Evolutionary conservation across 2,888 invertebrate species (phyloP).

Genomic region (Phyto melanocephala): DNA sequence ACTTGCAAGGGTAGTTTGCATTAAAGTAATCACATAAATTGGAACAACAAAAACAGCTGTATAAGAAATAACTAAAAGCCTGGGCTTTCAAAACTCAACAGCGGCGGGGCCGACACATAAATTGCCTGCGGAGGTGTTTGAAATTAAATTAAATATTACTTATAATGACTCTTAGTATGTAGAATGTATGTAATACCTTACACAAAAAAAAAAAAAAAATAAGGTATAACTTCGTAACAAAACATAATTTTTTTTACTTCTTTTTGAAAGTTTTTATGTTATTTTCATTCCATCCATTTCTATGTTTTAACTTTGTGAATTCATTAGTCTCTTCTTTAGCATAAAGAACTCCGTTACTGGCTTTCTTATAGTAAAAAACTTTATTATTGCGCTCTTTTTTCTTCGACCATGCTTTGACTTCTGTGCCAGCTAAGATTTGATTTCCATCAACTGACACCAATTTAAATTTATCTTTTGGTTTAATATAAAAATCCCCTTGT

Average conservation of each 20-base stretch:
- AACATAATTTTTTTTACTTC: slow-evolving; percentile 47
- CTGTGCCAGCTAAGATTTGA: slow-evolving; percentile 66
- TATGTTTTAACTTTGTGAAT: slow-evolving; percentile 69
- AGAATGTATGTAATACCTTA: background rate
- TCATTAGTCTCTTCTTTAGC: slow-evolving; percentile 69
- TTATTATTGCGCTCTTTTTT: slow-evolving; percentile 67
- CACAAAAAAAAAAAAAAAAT: too few species aligned
- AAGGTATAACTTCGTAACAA: too few species aligned
- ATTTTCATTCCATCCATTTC: slow-evolving; percentile 72
- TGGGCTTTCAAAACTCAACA: too few species aligned
- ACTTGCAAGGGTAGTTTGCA: too few species aligned
- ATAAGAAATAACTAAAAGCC: too few species aligned
- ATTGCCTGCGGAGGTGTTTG: too few species aligned
- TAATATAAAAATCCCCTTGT: background rate
- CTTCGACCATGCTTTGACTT: slow-evolving; percentile 68
- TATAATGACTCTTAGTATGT: too few species aligned
- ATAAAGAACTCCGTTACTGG: slow-evolving; percentile 58
- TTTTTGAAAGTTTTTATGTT: slow-evolving; percentile 68
- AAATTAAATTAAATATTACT: too few species aligned
- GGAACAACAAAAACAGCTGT: too few species aligned
- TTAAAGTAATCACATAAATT: too few species aligned
- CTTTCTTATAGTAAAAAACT: slow-evolving; percentile 68
- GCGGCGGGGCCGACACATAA: too few species aligned
- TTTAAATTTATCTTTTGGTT: slow-evolving; percentile 43
- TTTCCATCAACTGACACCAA: slow-evolving; percentile 67